Conservation (phyloP, 2,113 vertebrate species). For the Archilochus colubris region DNA sequence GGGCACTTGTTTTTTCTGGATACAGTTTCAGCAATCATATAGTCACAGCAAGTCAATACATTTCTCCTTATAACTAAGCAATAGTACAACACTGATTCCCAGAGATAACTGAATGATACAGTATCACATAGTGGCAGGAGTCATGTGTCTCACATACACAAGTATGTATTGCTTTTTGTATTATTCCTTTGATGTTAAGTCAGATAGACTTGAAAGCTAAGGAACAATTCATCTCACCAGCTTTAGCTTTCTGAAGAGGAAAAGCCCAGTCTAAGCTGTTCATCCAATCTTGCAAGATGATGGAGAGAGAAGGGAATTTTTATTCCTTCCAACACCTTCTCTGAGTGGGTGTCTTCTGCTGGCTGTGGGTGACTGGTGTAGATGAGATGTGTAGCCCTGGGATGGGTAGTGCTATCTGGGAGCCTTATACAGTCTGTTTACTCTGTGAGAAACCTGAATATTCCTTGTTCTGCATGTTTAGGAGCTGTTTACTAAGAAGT, state of each 20-base stretch:
- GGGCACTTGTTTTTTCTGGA: not conserved
- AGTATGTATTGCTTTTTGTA: not conserved
- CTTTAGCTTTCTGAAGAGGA: not conserved
- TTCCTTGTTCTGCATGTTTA: not conserved
- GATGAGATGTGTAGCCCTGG: not conserved
- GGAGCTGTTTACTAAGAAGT: not conserved
- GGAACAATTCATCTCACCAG: accelerated
- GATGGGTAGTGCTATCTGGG: not conserved
- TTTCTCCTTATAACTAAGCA: not conserved
- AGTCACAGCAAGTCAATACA: accelerated
- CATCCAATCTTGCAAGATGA: not conserved
- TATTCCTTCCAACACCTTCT: not conserved
- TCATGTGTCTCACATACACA: accelerated
- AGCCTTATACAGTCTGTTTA: not conserved
- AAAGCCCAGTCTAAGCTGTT: not conserved
- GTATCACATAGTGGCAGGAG: not conserved
- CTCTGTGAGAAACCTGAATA: not conserved
- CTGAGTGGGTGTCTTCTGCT: not conserved
- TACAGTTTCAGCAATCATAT: not conserved
- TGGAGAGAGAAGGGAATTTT: not conserved
- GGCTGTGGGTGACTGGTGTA: not conserved
- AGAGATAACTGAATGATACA: not conserved
- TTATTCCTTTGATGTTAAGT: not conserved
- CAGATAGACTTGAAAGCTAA: not conserved
- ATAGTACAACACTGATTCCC: not conserved